phyloP scores from a whole-genome alignment of 2,888 invertebrate genomes.

The Xestobium rufovillosum region DNA sequence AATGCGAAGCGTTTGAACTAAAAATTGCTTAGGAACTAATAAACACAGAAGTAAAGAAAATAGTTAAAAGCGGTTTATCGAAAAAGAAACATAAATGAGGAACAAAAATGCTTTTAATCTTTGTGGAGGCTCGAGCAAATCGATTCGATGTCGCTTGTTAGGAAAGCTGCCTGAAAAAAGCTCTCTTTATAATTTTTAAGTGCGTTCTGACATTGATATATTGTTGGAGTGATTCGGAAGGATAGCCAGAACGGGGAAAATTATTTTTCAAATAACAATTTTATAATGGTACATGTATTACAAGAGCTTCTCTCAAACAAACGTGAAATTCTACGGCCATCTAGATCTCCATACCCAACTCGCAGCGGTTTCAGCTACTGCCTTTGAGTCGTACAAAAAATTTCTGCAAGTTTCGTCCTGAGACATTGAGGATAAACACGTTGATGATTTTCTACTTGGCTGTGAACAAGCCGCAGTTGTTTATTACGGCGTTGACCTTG shows the following conservation, averaged over 20 bases:
- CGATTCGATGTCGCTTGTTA: constrained; percentile 23
- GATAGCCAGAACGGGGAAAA: constrained; percentile 1
- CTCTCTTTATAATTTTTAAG: constrained; percentile 33
- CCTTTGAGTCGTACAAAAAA: no score
- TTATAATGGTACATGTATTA: no score
- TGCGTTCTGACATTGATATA: constrained; percentile 39
- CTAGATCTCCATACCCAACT: no score
- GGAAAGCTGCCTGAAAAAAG: constrained; percentile 24
- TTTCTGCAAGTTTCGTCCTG: no score
- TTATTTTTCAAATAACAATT: no score
- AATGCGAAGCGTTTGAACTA: background rate
- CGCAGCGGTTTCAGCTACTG: no score
- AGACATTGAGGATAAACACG: no score
- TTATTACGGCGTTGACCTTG: no score
- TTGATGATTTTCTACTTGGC: no score
- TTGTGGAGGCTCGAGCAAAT: constrained; percentile 24
- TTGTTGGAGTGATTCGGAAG: constrained; percentile 26
- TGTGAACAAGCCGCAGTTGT: no score
- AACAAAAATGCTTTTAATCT: constrained; percentile 35
- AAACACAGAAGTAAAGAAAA: constrained; percentile 4
- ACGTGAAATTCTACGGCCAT: no score
- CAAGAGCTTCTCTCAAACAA: no score
- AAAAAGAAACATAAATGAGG: constrained; percentile 32
- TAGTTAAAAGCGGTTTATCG: constrained; percentile 29
- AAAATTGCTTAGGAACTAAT: background rate